Percentiles rank a stretch among this genome's conserved stretches.
Conservation (phyloP, 1,140 invertebrate genomes). For the Potamilus streckersoni region DNA sequence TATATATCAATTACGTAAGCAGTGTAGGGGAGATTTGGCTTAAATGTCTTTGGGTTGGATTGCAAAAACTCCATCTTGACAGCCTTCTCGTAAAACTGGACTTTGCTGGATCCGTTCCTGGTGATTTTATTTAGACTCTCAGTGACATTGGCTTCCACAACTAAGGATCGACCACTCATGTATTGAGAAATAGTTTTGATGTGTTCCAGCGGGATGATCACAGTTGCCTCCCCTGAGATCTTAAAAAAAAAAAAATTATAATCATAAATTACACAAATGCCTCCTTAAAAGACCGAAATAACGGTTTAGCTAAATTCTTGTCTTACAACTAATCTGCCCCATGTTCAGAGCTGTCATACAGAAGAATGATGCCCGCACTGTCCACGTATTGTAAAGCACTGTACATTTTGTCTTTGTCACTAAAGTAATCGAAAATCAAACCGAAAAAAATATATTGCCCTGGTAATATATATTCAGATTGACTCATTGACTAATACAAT, state of each 20-base stretch:
- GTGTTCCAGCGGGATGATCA: conserved; percentile 39
- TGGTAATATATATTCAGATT: no score
- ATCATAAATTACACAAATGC: no score
- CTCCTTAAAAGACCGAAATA: no score
- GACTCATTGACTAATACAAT: no score
- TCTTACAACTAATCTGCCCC: no score
- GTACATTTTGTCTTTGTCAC: no score
- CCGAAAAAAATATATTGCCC: no score
- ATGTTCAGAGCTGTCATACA: not conserved
- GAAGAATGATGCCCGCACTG: no score
- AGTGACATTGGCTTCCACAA: conserved; percentile 54
- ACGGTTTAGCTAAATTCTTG: no score
- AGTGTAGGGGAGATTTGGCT: conserved; percentile 55
- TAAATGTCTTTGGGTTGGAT: conserved; percentile 59
- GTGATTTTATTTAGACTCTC: conserved; percentile 55
- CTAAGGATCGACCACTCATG: conserved; percentile 27
- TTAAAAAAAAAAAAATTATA: conserved; percentile 5
- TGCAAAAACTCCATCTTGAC: conserved; percentile 51
- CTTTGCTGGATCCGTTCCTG: conserved; percentile 33
- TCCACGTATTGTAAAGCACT: not conserved
- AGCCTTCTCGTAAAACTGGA: conserved; percentile 40
- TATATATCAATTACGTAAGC: conserved; percentile 50
- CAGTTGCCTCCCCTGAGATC: conserved; percentile 48
- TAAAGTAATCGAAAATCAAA: no score
- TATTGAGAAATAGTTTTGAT: conserved; percentile 21